Evolutionary conservation across 1,140 invertebrate species (phyloP), one percentile per base, ranked within the genome.

Genomic region (Drosophila chauvacae): DNA sequence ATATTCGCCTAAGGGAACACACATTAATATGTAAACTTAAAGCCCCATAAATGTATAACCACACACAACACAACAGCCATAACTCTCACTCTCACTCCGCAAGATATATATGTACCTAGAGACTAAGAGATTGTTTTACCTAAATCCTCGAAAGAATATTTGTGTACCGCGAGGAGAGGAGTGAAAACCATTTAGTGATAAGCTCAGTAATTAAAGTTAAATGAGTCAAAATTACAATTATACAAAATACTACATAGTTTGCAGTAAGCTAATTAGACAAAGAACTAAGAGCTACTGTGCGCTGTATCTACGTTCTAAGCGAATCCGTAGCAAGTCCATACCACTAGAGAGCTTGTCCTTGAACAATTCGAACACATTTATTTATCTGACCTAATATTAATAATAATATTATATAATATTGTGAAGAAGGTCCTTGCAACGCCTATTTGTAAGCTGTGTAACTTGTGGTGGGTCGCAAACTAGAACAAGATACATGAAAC

Each of bases 71-170:
- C 41, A 44, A 33, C 51, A 69, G 69, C 69, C 69, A 72, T 72
- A 70, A 72, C 42, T 30, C 44, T 39, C 44, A 51, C 51, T 44
- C 51, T 44, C 48, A 68, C 20, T 60, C 18, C 26, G 10, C 20
- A 35, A 44, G 33, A 11, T 28, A 48, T 68, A 5, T 68, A 5
- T 28, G 28, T 28, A 28, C 28, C 28, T 28, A 28, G 28, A 68
- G 62, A 14, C 30, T 74, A 73, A 56, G 51, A 61, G 59, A 74
- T 74, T 73, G 71, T 63, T 74, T 61, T 63, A 62, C 30, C 20
- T 20, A 47, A 37, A 13, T 20, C 63, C 42, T 63, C 20, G 41
- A 63, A 47, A 47, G 33, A 47, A 45, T 2, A 37, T 37, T 14
- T 53, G 9, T 53, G 9, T 30, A 50, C 10, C 1, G 4, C 58